Conservation (phyloP, 2,797 vertebrate species). For the Hafferia zeledoni region DNA sequence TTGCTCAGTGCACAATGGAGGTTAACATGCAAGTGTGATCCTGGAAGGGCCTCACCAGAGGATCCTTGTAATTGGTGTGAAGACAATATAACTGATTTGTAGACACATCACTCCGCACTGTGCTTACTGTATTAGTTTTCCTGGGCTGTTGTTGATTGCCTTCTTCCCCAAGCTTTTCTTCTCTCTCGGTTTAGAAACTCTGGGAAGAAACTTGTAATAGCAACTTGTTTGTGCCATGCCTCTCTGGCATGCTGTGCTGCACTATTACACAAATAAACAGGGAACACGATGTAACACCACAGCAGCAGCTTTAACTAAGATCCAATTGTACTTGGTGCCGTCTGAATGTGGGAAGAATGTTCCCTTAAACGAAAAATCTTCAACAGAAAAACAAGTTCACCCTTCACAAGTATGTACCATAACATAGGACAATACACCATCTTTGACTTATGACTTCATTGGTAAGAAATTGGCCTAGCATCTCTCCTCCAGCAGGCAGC, state of each 20-base stretch:
- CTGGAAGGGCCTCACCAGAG: not conserved
- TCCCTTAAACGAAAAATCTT: slow-evolving; percentile 3
- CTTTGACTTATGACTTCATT: not conserved
- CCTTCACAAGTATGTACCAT: not conserved
- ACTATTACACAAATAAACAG: slow-evolving; percentile 16
- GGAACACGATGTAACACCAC: slow-evolving; percentile 4
- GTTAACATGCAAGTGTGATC: not conserved
- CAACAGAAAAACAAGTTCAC: slow-evolving; percentile 1
- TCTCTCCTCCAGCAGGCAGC: not conserved
- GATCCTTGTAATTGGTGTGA: not conserved
- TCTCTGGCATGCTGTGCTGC: accelerated
- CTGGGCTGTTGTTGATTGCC: not conserved
- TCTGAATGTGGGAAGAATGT: slow-evolving; percentile 36
- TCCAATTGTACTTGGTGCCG: slow-evolving; percentile 7
- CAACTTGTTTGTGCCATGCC: not conserved
- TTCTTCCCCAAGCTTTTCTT: not conserved
- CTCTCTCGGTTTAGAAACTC: not conserved
- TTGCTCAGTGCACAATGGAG: not conserved
- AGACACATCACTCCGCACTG: not conserved
- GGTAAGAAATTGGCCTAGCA: not conserved
- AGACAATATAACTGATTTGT: not conserved
- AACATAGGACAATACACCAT: not conserved
- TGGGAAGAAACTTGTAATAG: not conserved
- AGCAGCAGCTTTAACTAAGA: slow-evolving; percentile 21
- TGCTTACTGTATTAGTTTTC: not conserved